Base-by-base conservation (phyloP, 2,113 vertebrate genomes). In the Tauraco erythrolophus region DNA sequence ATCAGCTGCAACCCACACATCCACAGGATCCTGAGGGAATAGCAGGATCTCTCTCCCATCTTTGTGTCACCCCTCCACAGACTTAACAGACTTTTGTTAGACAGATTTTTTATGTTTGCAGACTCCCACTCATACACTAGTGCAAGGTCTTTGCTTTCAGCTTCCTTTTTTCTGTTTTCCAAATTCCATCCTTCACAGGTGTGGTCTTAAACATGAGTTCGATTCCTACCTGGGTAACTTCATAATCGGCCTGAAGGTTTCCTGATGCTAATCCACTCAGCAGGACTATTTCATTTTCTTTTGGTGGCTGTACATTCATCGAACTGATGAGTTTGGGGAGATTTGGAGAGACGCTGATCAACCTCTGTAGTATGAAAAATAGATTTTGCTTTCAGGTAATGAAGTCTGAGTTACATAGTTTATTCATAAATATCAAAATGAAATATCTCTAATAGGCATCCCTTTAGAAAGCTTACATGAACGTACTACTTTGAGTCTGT, bases 201-300 rank as follows among this genome's bases (percentile, higher is more conserved):
- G 16, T 30, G 43, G 57, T 54, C n/a, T 81, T 77, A 94, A 79
- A 87, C 48, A 68, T 28, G 28, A 75, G 60, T 80, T 69, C 85
- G 76, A 62, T 70, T 75, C 97, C 96, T 98, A 99, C 99, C 98
- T 99, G 99, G 83, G 98, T 96, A 92, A 98, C 97, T 82, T 98
- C 95, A 82, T 98, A 98, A 84, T 98, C 98, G 2, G 96, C 91
- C 84, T 98, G 98, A 89, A 98, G 98, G 77, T 96, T 97, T 89
- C 98, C 98, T 77, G 99, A 97, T 45, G 98, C 92, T 97, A 99
- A 97, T 79, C 99, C 99, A 78, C 98, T 99, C 41, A 99, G 98
- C 76, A 99, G 98, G 37, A 99, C 98, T 93, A 99, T 99, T 97
- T 99, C 99, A 84, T 99, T 99, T 97, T 99, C 99, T 97, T 99